Percentiles rank a stretch among this genome's conserved stretches.
Evolutionary conservation across 2,797 vertebrate genomes (phyloP).

Genomic region (Distichodus sexfasciatus): DNA sequence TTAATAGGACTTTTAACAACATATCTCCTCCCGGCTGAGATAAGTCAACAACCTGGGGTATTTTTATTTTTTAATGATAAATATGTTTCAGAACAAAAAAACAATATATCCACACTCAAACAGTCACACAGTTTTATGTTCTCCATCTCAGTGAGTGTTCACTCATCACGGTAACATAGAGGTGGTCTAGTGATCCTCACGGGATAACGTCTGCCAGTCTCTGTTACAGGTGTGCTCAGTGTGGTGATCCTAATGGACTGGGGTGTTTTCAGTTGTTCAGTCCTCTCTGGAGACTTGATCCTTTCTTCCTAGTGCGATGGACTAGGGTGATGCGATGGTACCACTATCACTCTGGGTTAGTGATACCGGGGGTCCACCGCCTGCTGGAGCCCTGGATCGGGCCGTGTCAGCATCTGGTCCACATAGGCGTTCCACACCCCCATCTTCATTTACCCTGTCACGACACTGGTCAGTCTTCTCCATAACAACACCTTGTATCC

Average conservation of each 20-base stretch:
- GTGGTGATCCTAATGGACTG: background rate
- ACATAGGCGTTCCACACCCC: slow-evolving; percentile 25
- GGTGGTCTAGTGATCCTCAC: slow-evolving; percentile 6
- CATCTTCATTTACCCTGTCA: slow-evolving; percentile 26
- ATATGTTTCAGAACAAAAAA: no score
- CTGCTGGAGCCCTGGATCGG: background rate
- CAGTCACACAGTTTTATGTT: background rate
- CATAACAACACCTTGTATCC: slow-evolving; percentile 6
- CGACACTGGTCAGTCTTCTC: slow-evolving; percentile 21
- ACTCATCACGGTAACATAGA: background rate
- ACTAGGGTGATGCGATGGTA: background rate
- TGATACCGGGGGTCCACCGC: background rate
- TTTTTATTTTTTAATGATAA: no score
- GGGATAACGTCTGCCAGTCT: slow-evolving; percentile 11
- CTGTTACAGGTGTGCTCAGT: slow-evolving; percentile 6
- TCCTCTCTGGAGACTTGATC: no score
- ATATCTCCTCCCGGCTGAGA: no score
- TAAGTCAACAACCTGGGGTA: no score
- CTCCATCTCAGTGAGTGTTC: background rate
- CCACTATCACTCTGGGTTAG: background rate
- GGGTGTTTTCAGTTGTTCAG: background rate
- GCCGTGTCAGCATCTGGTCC: slow-evolving; percentile 16
- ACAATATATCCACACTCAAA: background rate
- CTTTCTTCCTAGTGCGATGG: background rate
- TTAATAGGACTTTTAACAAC: no score